Evolutionary conservation across 2,797 vertebrate species (phyloP).

Genomic region (Zenarchopterus dispar): DNA sequence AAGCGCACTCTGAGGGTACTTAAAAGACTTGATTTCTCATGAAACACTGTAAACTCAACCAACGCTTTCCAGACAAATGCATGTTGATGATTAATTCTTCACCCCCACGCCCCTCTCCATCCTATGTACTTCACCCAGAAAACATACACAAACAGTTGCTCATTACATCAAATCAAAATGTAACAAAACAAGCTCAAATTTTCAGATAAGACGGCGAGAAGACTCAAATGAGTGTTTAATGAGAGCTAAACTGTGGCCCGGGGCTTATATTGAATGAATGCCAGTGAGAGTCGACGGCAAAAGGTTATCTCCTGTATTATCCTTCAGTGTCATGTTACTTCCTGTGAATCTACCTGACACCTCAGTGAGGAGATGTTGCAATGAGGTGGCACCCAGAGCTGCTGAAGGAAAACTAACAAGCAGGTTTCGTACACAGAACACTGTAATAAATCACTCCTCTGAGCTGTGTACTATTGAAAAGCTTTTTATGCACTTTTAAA

Average conservation of each 20-base stretch:
- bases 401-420: constrained; percentile 61
- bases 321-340: constrained; percentile 52
- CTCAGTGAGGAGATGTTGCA: constrained; percentile 39
- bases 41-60: too few species aligned
- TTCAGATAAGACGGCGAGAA: constrained; percentile 22
- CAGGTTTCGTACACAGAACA: constrained; percentile 46
- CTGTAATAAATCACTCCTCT: constrained; percentile 43
- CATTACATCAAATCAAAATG: constrained; percentile 4
- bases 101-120: too few species aligned
- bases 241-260: constrained; percentile 27
- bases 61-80: too few species aligned
- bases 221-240: constrained; percentile 29
- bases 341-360: constrained; percentile 50
- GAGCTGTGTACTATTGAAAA: constrained; percentile 17
- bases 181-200: constrained; percentile 15
- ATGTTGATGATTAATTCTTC: too few species aligned
- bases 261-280: constrained; percentile 45
- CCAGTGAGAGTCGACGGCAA: constrained; percentile 41
- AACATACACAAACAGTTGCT: background rate
- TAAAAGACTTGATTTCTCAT: background rate
- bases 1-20: constrained; percentile 13
- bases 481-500: constrained; percentile 7
- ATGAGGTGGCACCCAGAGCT: constrained; percentile 39
- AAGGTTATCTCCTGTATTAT: constrained; percentile 66
- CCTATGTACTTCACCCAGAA: too few species aligned